Conservation (phyloP, 1,140 invertebrate species). For the Charaxes varanes region DNA sequence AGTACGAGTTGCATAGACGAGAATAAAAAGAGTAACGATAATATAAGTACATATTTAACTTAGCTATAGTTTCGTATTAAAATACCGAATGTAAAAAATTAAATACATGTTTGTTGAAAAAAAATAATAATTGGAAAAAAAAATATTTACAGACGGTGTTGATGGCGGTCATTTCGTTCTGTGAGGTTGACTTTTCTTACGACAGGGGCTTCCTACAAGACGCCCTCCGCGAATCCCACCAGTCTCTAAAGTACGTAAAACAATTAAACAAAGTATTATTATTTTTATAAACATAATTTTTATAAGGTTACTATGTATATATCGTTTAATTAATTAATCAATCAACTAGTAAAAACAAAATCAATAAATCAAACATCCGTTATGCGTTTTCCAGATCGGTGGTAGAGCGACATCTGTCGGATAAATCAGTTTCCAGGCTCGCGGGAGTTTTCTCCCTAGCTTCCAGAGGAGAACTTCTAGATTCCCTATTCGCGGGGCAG, state of each 20-base stretch:
- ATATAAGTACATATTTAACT: no score
- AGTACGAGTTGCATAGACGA: no score
- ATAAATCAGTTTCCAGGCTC: conserved; percentile 59
- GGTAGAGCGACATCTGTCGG: conserved; percentile 59
- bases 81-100: no score
- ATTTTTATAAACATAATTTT: not conserved
- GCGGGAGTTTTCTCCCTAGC: conserved; percentile 56
- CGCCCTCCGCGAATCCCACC: conserved; percentile 59
- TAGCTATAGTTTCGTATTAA: no score
- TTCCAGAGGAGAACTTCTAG: conserved; percentile 52
- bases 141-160: conserved; percentile 70
- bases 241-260: conserved; percentile 63
- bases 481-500: conserved; percentile 56
- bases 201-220: conserved; percentile 74
- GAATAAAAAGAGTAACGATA: no score
- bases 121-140: not conserved
- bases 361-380: not conserved
- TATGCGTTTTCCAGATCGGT: conserved; percentile 46
- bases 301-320: not conserved
- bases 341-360: no score
- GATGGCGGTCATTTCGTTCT: conserved; percentile 90
- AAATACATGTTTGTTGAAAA: no score
- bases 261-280: no score
- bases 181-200: conserved; percentile 89
- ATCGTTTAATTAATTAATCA: not conserved